Percentiles rank a stretch among this genome's conserved stretches.
Evolutionary conservation across 2,888 invertebrate genomes (phyloP).

Genomic region (Strigamia maritima): DNA sequence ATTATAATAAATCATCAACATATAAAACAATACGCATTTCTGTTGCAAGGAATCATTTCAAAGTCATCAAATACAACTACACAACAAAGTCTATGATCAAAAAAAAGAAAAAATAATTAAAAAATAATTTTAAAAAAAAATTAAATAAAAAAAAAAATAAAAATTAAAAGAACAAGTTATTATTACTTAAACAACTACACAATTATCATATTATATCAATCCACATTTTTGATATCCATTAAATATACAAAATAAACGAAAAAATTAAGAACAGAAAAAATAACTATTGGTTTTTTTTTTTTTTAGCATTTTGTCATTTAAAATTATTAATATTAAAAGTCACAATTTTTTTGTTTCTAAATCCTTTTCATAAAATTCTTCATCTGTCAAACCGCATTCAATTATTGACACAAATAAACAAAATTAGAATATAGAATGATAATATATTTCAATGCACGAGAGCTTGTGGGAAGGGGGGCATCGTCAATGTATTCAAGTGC

Average conservation of each 20-base stretch:
- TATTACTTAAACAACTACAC: slow-evolving; percentile 17
- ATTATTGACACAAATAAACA: not conserved
- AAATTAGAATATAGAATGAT: slow-evolving; percentile 9
- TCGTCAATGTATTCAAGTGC: slow-evolving; percentile 20
- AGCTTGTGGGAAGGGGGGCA: slow-evolving; percentile 23
- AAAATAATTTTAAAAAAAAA: not conserved
- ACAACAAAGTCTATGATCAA: not conserved
- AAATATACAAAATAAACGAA: slow-evolving; percentile 1
- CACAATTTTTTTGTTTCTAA: not conserved
- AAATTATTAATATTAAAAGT: not conserved
- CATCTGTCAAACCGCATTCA: not conserved
- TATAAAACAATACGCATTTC: slow-evolving; percentile 18
- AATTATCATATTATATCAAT: slow-evolving; percentile 16
- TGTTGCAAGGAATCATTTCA: not conserved
- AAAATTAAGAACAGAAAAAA: slow-evolving; percentile 1
- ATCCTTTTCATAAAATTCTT: not conserved
- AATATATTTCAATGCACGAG: slow-evolving; percentile 2
- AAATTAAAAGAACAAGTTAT: not conserved
- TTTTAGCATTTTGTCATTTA: not conserved
- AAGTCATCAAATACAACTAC: slow-evolving; percentile 4
- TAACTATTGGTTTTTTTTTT: not conserved
- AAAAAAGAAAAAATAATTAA: not conserved
- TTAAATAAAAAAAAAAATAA: not conserved
- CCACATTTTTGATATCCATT: slow-evolving; percentile 5
- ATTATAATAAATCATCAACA: not conserved